phyloP scores from a whole-genome alignment of 2,888 invertebrate species.

The Mongoloraphidia duomilia region DNA sequence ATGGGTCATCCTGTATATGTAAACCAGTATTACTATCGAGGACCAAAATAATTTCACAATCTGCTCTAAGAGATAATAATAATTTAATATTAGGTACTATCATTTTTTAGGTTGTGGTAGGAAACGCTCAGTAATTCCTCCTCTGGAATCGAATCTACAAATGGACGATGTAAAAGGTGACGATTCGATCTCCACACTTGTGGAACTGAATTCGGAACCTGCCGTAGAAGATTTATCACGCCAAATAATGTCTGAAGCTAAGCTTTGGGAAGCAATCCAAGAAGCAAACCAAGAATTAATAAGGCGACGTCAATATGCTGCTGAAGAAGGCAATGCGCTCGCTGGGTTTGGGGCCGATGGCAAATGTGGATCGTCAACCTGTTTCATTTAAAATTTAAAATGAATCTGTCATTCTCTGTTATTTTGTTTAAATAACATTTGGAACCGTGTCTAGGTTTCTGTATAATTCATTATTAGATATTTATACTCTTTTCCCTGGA shows the following conservation, averaged over 20 bases:
- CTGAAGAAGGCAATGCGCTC: constrained; percentile 19
- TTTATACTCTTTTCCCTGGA: not conserved
- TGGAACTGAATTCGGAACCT: constrained; percentile 53
- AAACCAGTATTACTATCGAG: too few relatives aligned
- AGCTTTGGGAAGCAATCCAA: constrained; percentile 65
- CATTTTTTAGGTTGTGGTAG: constrained; percentile 52
- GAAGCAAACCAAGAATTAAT: constrained; percentile 59
- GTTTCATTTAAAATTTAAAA: constrained; percentile 14
- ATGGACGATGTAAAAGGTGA: constrained; percentile 26
- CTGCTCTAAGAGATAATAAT: not conserved
- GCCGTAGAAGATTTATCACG: constrained; percentile 60
- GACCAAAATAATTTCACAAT: not conserved
- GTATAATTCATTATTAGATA: not conserved
- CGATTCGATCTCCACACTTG: constrained; percentile 47
- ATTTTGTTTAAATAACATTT: not conserved
- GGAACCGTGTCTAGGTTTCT: not conserved
- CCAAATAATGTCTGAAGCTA: constrained; percentile 66
- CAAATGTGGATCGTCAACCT: constrained; percentile 28
- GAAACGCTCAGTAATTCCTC: constrained; percentile 41
- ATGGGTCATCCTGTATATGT: too few relatives aligned
- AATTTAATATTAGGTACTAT: not conserved
- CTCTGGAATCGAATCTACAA: constrained; percentile 12
- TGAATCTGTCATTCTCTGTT: not conserved
- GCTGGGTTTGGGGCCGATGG: constrained; percentile 17
- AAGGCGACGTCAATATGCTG: constrained; percentile 40